A percentile compares a stretch with the other conserved stretches of the same genome.
phyloP scores from a whole-genome alignment of 2,797 vertebrate species.

The Karalla daura region DNA sequence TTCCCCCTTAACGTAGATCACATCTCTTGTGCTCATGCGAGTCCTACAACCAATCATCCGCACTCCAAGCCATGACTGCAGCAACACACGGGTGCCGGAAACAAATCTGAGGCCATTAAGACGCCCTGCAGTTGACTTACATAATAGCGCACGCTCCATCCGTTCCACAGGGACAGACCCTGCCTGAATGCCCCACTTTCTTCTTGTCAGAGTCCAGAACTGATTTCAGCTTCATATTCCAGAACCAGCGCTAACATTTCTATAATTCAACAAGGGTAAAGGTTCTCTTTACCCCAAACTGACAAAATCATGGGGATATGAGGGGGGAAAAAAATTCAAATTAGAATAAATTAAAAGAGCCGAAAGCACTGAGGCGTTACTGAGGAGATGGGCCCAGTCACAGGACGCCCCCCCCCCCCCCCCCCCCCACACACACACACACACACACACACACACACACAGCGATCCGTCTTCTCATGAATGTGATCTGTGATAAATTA shows the following conservation, averaged over 20 bases:
- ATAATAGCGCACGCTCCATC: constrained; percentile 56
- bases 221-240: constrained; percentile 12
- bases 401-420: constrained; percentile 44
- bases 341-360: constrained; percentile 52
- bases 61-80: constrained; percentile 19
- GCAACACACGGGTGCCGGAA: constrained; percentile 35
- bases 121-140: constrained; percentile 58
- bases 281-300: constrained; percentile 30
- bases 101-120: constrained; percentile 67
- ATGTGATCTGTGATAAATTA: constrained; percentile 83
- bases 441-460: too few species aligned
- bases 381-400: constrained; percentile 51
- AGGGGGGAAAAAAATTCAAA: constrained; percentile 58
- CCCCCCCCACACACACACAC: too few species aligned
- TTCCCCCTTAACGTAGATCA: constrained; percentile 65
- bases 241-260: constrained; percentile 15
- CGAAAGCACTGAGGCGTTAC: constrained; percentile 44
- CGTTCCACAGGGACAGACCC: constrained; percentile 33
- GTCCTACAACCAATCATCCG: constrained; percentile 63
- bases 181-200: constrained; percentile 40
- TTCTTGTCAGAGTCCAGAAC: constrained; percentile 15
- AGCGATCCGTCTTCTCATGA: constrained; percentile 70
- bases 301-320: constrained; percentile 31
- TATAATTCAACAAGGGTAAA: constrained; percentile 29
- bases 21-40: constrained; percentile 48